Percentiles rank a stretch among this genome's conserved stretches.
phyloP scores from a whole-genome alignment of 2,113 vertebrate genomes.

The Aptenodytes forsteri region DNA sequence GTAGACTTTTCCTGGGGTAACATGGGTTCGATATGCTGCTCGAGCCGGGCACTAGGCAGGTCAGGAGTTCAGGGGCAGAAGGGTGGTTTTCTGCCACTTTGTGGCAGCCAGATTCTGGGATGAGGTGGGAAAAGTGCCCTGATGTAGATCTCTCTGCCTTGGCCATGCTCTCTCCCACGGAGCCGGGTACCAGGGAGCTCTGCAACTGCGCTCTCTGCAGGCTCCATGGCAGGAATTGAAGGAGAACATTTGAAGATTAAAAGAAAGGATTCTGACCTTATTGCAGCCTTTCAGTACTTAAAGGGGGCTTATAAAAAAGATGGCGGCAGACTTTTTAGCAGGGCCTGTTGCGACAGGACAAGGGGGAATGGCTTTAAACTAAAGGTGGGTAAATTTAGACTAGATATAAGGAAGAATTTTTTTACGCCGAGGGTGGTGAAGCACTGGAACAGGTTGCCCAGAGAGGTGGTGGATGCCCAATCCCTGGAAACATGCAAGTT shows the following conservation, averaged over 20 bases:
- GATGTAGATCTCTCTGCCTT: background rate
- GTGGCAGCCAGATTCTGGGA: background rate
- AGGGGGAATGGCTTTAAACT: too few species aligned
- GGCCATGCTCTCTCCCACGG: rapidly evolving
- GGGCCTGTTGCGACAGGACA: too few species aligned
- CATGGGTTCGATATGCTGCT: rapidly evolving
- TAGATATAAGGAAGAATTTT: too few species aligned
- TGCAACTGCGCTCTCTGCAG: background rate
- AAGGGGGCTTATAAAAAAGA: too few species aligned
- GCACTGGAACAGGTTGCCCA: too few species aligned
- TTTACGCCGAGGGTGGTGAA: too few species aligned
- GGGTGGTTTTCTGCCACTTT: background rate
- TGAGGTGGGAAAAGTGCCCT: background rate
- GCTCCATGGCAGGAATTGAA: background rate
- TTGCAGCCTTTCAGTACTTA: too few species aligned
- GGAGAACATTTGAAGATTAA: background rate
- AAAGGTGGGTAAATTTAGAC: too few species aligned
- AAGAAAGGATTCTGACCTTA: background rate
- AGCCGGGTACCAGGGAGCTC: background rate
- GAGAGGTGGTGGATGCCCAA: too few species aligned
- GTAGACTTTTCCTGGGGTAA: background rate
- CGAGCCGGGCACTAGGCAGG: rapidly evolving
- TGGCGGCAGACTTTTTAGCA: too few species aligned
- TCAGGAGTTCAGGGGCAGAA: background rate
- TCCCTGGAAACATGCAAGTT: too few species aligned